Evolutionary conservation across 2,797 vertebrate species (phyloP).

Genomic region (Labeo calbasu): DNA sequence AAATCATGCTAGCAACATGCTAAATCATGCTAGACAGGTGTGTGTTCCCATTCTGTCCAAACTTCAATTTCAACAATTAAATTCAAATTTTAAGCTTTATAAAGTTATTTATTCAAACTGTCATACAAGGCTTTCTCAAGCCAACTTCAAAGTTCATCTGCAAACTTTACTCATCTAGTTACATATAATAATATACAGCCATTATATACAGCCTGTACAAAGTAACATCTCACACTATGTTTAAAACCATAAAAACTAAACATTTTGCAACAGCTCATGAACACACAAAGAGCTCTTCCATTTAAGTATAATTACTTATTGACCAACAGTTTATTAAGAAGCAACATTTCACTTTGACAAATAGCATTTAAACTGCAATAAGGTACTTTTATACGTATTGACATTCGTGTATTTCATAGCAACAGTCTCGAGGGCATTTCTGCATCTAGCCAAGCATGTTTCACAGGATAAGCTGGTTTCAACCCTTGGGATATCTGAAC

Average conservation of each 20-base stretch:
- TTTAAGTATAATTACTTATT: not conserved
- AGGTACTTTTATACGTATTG: not conserved
- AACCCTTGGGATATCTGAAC: not conserved
- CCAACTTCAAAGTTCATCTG: no score
- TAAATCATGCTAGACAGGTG: no score
- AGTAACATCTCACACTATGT: not conserved
- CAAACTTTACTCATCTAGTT: not conserved
- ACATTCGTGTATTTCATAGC: not conserved
- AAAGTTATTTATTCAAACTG: no score
- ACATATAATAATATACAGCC: not conserved
- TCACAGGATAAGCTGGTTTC: not conserved
- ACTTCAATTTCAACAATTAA: no score
- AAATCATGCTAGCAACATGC: no score
- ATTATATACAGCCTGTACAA: not conserved
- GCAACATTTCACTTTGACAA: not conserved
- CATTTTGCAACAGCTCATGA: not conserved
- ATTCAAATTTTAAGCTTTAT: no score
- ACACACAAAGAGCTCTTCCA: not conserved
- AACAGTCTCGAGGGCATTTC: not conserved
- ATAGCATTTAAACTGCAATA: not conserved
- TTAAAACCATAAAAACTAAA: not conserved
- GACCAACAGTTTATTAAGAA: not conserved
- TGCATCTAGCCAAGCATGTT: not conserved
- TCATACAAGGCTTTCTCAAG: no score
- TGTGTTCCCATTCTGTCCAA: no score